Evolutionary conservation across 2,797 vertebrate genomes (phyloP).

Genomic region (Numenius phaeopus): DNA sequence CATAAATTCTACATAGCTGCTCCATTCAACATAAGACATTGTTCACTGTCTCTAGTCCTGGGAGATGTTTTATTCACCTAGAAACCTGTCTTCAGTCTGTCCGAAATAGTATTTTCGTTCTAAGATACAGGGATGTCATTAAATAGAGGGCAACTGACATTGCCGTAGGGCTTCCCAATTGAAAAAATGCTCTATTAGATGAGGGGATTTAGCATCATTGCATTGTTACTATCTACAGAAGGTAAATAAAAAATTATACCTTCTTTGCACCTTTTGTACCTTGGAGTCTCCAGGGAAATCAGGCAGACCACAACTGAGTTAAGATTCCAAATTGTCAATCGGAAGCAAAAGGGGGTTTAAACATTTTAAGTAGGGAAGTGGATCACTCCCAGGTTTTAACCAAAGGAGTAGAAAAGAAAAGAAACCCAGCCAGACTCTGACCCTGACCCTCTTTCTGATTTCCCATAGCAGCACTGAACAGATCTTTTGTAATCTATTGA

Average conservation of each 20-base stretch:
- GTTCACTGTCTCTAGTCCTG: not conserved
- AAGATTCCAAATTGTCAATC: slow-evolving; percentile 14
- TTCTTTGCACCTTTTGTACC: not conserved
- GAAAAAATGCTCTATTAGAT: slow-evolving; percentile 17
- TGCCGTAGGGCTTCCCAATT: not conserved
- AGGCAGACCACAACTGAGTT: not conserved
- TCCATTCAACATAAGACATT: slow-evolving; percentile 6
- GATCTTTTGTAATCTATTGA: slow-evolving; percentile 20
- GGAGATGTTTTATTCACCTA: slow-evolving; percentile 30
- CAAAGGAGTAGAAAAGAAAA: not conserved
- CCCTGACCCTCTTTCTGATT: not conserved
- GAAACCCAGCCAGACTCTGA: not conserved
- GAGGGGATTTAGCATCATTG: not conserved
- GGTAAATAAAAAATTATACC: slow-evolving; percentile 9
- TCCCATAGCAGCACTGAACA: not conserved
- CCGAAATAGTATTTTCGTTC: slow-evolving; percentile 41
- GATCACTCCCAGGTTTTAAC: not conserved
- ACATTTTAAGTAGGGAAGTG: not conserved
- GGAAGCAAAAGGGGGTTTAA: slow-evolving; percentile 28
- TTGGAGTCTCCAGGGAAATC: not conserved
- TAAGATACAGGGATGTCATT: slow-evolving; percentile 40
- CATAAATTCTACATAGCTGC: slow-evolving; percentile 28
- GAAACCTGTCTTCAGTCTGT: slow-evolving; percentile 28
- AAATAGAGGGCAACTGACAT: slow-evolving; percentile 47
- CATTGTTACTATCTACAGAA: not conserved